These are phyloP conservation scores for Gymnopithys bicolor DNA, from an alignment of 2,797 vertebrate genomes.

Conservation along the genomic window DNA sequence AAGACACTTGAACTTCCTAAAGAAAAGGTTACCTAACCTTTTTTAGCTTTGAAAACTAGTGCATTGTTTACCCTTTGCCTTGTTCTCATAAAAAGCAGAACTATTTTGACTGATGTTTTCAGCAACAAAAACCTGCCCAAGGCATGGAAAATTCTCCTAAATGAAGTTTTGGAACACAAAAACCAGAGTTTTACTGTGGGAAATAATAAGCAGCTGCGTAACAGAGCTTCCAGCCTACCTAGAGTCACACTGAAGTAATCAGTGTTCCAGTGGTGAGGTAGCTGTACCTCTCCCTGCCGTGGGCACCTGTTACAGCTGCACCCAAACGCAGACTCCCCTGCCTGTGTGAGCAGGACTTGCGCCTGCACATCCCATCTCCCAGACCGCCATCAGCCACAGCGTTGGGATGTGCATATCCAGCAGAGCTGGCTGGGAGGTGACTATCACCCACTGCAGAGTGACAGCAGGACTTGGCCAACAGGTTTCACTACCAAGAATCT, in stretches of 20 bases:
- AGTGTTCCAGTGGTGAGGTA: background rate
- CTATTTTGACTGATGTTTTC: background rate
- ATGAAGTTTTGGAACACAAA: background rate
- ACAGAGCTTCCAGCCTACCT: background rate
- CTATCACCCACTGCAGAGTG: background rate
- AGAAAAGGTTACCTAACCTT: slow-evolving; percentile 13
- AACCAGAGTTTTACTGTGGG: background rate
- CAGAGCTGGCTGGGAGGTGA: fast-evolving
- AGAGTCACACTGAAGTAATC: background rate
- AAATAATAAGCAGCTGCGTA: background rate
- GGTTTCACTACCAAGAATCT: background rate
- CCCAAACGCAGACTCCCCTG: background rate
- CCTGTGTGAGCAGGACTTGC: fast-evolving
- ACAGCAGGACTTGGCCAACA: background rate
- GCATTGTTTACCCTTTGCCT: background rate
- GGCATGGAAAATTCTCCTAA: slow-evolving; percentile 20
- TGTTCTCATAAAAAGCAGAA: slow-evolving; percentile 38
- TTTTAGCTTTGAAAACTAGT: slow-evolving; percentile 30
- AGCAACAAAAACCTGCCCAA: slow-evolving; percentile 29
- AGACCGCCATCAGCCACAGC: fast-evolving
- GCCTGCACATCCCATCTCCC: background rate
- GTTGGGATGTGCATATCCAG: fast-evolving
- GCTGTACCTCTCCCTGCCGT: fast-evolving
- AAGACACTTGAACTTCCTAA: slow-evolving; percentile 21
- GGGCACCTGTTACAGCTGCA: background rate